phyloP scores from a whole-genome alignment of 2,797 vertebrate species.

The Eulemur rubriventer region DNA sequence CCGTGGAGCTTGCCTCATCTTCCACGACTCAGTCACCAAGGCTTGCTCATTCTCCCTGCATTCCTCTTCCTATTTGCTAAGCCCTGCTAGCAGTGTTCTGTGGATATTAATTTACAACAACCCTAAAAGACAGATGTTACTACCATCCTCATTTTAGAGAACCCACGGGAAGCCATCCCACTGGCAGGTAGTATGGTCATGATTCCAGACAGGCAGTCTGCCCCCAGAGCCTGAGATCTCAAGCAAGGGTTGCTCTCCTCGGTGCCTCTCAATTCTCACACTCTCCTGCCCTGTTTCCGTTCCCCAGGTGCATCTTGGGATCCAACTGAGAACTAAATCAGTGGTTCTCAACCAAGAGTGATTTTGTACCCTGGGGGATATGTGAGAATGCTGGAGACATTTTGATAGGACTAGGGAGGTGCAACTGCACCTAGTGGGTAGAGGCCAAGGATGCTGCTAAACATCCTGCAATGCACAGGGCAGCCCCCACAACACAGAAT shows the following conservation, averaged over 20 bases:
- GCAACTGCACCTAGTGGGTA: no score
- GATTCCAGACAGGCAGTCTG: not conserved
- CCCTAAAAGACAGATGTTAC: not conserved
- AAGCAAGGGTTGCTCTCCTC: accelerated
- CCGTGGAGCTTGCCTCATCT: accelerated
- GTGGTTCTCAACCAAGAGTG: not conserved
- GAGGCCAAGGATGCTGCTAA: not conserved
- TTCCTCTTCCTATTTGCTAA: not conserved
- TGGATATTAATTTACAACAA: not conserved
- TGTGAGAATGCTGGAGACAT: not conserved
- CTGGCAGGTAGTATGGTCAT: not conserved
- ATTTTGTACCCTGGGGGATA: not conserved
- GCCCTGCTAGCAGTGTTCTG: not conserved
- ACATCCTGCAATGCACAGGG: not conserved
- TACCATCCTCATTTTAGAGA: not conserved
- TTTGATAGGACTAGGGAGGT: not conserved
- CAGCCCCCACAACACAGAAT: not conserved
- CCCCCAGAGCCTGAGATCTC: not conserved
- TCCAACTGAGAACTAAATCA: not conserved
- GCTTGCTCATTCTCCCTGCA: not conserved
- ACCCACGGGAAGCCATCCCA: not conserved
- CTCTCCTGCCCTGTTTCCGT: not conserved
- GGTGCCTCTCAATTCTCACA: not conserved
- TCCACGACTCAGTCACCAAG: no score
- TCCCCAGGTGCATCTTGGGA: not conserved